Evolutionary conservation across 2,888 invertebrate species (phyloP), one percentile per base, ranked within the genome.

Genomic region (Allacma fusca): DNA sequence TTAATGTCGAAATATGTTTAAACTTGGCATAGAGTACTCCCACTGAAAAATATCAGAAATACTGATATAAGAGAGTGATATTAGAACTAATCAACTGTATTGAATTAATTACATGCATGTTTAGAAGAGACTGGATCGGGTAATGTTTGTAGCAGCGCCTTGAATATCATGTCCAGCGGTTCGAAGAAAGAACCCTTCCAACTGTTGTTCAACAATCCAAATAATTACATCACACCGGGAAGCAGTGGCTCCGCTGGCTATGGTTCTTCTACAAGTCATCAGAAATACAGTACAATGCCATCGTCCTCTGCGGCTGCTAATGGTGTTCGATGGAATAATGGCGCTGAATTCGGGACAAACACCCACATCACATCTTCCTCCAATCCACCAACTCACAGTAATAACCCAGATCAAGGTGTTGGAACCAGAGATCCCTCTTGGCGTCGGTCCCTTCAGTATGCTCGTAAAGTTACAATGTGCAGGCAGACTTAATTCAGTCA

Each of bases 401-500:
- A 21, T 23, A 44, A 69, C 43, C 1, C 40, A 7, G 40, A 40
- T 9, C 40, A 7, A 21, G 68, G 19, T 65, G 43, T 34, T n/a
- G 13, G n/a, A 40, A 50, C 26, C 7, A n/a, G 75, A 23, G 75
- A 75, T 1, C 29, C 57, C 24, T n/a, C 64, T 16, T 75, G 78
- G 76, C 76, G 81, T 23, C 57, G 82, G 24, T 79, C 81, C 44
- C 72, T 82, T 43, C 81, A 82, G n/a, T 82, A 78, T 73, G 76
- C 79, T 70, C 78, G 81, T 12, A 82, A 81, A 70, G 77, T 82
- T 67, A 77, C 82, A 28, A 79, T 80, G n/a, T 82, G 82, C 59
- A 76, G 82, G 75, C 82, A 82, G 80, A 82, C 80, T 44, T 82
- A 77, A 59, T n/a, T n/a, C n/a, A n/a, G n/a, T n/a, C n/a, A n/a